Base-by-base conservation (phyloP, 2,888 invertebrate genomes). In the Spilarctia lutea region DNA sequence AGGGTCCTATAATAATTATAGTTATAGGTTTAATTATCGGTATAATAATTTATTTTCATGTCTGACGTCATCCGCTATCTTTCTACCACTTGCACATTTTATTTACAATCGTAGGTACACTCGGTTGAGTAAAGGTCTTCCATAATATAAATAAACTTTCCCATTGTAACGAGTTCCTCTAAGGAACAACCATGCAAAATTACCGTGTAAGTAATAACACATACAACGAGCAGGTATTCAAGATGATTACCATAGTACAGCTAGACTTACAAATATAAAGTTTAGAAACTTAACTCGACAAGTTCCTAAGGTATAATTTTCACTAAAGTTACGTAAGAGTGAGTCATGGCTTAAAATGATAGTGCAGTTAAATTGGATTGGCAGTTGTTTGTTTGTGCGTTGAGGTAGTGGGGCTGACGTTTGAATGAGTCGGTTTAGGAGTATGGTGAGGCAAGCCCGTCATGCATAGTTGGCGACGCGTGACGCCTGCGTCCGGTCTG, bases 401-500 rank as follows among this genome's bases (percentile, higher is more conserved):
- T 73, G 72, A 65, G 67, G 78, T 83, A 77, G 82, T 79, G 77
- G 83, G 81, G 85, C 77, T 71, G 76, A 74, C 75, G 77, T 85
- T 86, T 77, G 72, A 86, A 87, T 85, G 81, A 83, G 87, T 79
- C 89, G 81, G 80, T 79, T 81, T 85, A 78, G 77, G 75, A 75
- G 76, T 79, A 81, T 79, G 83, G 91, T 94, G 94, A 91, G 88
- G 93, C 92, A 93, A 93, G 90, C 88, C 78, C 93, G 94, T 93
- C 93, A 93, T 90, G 94, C 91, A 86, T 87, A 88, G 89, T 82
- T 91, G 88, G 85, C 92, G 91, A 88, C 84, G 94, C 95, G 92
- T 95, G 94, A 93, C 94, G 90, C 83, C 83, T 77, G 90, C 93
- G 92, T 95, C 94, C 94, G 93, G 91, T 86, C 83, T 75, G 86